A percentile compares a stretch with the other conserved stretches of the same genome.
phyloP scores from a whole-genome alignment of 2,113 vertebrate genomes.

The Arvicanthis niloticus region DNA sequence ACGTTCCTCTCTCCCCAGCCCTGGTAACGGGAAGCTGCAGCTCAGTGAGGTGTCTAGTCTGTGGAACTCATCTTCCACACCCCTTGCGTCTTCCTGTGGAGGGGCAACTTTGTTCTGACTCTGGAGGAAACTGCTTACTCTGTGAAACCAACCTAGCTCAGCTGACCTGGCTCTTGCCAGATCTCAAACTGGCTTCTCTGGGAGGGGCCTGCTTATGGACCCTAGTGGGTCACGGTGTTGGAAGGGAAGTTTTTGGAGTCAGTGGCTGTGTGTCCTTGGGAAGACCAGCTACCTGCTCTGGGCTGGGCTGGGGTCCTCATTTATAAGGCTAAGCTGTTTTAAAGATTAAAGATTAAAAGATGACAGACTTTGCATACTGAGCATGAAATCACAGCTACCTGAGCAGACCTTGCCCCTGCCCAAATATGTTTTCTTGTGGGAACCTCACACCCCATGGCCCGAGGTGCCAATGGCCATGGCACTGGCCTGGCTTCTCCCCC shows the following conservation, averaged over 20 bases:
- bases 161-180: neutral
- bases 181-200: neutral
- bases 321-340: rapidly evolving
- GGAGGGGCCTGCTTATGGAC: neutral
- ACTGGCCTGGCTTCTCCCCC: too few relatives aligned
- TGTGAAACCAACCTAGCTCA: neutral
- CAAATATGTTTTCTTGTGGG: rapidly evolving
- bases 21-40: neutral
- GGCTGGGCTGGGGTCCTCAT: neutral
- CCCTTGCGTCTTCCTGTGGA: neutral
- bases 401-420: neutral
- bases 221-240: neutral
- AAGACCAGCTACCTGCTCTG: neutral
- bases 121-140: neutral
- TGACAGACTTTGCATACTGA: neutral
- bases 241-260: neutral
- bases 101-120: neutral
- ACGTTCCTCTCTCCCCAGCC: too few relatives aligned
- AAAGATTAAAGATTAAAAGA: neutral
- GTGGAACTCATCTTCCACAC: neutral
- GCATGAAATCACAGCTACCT: neutral
- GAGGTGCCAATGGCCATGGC: rapidly evolving
- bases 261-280: neutral
- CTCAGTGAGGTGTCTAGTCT: neutral
- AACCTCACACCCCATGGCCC: too few relatives aligned